Evolutionary conservation across 2,113 vertebrate species (phyloP), one percentile per base, ranked within the genome.

Genomic region (Pachypanchax playfairii): DNA sequence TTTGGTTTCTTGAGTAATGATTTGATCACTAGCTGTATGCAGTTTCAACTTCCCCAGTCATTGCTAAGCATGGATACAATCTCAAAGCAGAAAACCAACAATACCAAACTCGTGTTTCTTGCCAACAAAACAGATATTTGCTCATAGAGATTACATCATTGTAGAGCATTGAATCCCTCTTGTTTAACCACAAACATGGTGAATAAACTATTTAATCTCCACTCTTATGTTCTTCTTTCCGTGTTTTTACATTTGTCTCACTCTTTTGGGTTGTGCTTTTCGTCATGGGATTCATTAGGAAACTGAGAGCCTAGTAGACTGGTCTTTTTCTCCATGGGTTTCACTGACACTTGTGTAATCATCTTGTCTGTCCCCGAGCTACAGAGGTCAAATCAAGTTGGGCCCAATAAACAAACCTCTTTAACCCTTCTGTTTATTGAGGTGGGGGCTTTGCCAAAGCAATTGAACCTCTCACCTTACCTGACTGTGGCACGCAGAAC

Each of bases 341-440:
- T 50, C 71, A 25, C 83, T 65, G 82, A 87, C 87, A 71, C 86
- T 75, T 50, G 60, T 80, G 85, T 90, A 92, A 92, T 91, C 89
- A 91, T 61, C 79, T 58, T 49, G 79, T 70, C 57, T 75, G 63
- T 88, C 82, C 86, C 85, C 52, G 75, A 82, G 87, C 83, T 77
- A 42, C 63, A 26, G 87, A 87, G 92, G 91, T 92, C 88, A 87
- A 78, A 59, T 76, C 86, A 89, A 91, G 88, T 89, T 89, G 82
- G 77, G 77, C 67, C 86, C 78, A 80, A 83, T 90, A 90, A 91
- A 92, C 87, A 91, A 91, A 90, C 86, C 89, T 91, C 87, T 90
- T 91, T 90, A 91, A 85, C 89, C 87, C 78, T 35, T 66, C 65
- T 84, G 79, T 84, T 87, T 86, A 90, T 87, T 73, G 82, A 86